phyloP scores from a whole-genome alignment of 1,140 invertebrate genomes.

The Muscidifurax raptorellus region DNA sequence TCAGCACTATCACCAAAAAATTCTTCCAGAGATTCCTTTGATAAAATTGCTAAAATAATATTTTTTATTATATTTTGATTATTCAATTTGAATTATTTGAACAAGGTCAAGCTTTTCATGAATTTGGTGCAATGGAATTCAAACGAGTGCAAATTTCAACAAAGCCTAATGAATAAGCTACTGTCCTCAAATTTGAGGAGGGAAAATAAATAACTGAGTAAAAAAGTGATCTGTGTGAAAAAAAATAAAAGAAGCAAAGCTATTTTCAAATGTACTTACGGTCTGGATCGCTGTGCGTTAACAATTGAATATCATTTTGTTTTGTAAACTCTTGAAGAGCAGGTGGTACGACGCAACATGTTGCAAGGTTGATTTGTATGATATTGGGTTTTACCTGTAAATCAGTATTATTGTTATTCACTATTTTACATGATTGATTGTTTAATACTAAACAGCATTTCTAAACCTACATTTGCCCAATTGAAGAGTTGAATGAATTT shows the following conservation, averaged over 20 bases:
- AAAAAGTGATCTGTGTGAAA: background rate
- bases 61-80: conserved; percentile 2
- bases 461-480: conserved; percentile 80
- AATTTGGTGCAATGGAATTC: no score
- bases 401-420: conserved; percentile 16
- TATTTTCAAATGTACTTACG: conserved; percentile 77
- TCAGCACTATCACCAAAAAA: conserved; percentile 73
- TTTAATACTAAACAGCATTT: background rate
- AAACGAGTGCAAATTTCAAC: no score
- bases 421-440: background rate
- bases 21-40: conserved; percentile 71
- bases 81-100: background rate
- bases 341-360: conserved; percentile 96
- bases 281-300: conserved; percentile 96
- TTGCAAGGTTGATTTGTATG: conserved; percentile 96
- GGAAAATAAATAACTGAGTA: no score
- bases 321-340: conserved; percentile 92
- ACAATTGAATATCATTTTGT: conserved; percentile 91
- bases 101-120: no score
- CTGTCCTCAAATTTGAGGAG: no score
- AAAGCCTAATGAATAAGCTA: no score
- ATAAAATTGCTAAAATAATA: conserved; percentile 50
- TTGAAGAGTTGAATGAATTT: conserved; percentile 86
- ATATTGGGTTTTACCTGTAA: conserved; percentile 89
- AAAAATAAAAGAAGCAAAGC: background rate